Conservation (phyloP, 2,888 invertebrate species). For the Stenodema calcarata region DNA sequence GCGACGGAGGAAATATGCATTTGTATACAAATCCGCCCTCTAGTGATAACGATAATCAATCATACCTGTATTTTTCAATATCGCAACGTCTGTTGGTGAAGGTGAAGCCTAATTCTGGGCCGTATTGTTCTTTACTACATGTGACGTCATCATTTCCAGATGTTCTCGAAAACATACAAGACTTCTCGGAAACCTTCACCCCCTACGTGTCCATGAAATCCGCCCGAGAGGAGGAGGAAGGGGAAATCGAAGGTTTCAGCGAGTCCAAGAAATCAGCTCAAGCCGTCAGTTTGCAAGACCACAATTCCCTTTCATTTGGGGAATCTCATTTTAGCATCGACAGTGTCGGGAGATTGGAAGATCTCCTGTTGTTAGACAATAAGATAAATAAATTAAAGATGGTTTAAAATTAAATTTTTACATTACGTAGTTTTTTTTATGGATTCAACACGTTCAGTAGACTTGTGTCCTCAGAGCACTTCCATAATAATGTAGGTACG, state of each 20-base stretch:
- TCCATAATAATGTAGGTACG: no score
- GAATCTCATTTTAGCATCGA: constrained; percentile 7
- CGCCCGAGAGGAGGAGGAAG: background rate
- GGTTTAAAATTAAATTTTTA: no score
- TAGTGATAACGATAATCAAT: no score
- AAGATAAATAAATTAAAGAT: constrained; percentile 34
- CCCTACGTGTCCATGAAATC: background rate
- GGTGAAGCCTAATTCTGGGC: no score
- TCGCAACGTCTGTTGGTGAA: background rate
- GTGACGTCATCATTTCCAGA: background rate
- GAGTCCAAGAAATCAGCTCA: background rate
- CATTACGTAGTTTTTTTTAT: no score
- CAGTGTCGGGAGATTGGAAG: background rate
- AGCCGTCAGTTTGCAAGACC: background rate
- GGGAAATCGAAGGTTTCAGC: background rate
- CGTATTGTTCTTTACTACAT: background rate
- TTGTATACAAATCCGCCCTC: no score
- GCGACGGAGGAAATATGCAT: no score
- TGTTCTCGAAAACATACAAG: constrained; percentile 13
- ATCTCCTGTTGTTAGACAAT: constrained; percentile 8
- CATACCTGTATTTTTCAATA: background rate
- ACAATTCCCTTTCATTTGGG: background rate
- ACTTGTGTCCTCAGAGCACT: no score
- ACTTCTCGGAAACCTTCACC: constrained; percentile 24
- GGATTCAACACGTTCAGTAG: no score